Conservation (phyloP, 2,113 vertebrate genomes). For the Anser cygnoides region DNA sequence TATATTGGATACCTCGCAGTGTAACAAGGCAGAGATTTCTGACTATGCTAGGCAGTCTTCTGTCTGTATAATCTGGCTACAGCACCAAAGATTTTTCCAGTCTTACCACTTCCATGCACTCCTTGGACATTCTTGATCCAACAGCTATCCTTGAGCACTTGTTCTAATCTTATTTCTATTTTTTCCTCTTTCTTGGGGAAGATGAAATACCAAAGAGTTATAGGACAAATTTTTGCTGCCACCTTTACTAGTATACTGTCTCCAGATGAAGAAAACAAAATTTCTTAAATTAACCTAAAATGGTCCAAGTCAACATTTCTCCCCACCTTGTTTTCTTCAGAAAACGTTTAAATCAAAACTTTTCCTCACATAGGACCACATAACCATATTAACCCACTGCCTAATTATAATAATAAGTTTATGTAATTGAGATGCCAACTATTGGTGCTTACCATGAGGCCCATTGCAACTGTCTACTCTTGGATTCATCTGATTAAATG, state of each 20-base stretch:
- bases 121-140: background rate
- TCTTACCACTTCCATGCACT: background rate
- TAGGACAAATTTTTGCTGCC: background rate
- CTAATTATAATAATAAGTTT: background rate
- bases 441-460: background rate
- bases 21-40: background rate
- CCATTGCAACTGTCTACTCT: background rate
- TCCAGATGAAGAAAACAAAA: background rate
- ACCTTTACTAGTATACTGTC: background rate
- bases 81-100: background rate
- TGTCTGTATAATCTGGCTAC: background rate
- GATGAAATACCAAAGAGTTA: background rate
- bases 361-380: background rate
- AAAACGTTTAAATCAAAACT: background rate
- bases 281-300: background rate
- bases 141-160: background rate
- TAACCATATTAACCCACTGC: background rate
- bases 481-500: background rate
- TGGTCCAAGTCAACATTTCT: rapidly evolving
- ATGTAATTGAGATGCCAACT: background rate
- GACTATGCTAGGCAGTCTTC: background rate
- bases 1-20: background rate
- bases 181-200: background rate
- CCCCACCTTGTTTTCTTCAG: background rate
- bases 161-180: background rate